Evolutionary conservation across 2,888 invertebrate genomes (phyloP), one percentile per base, ranked within the genome.

Genomic region (Polydrusus pterygomalis): DNA sequence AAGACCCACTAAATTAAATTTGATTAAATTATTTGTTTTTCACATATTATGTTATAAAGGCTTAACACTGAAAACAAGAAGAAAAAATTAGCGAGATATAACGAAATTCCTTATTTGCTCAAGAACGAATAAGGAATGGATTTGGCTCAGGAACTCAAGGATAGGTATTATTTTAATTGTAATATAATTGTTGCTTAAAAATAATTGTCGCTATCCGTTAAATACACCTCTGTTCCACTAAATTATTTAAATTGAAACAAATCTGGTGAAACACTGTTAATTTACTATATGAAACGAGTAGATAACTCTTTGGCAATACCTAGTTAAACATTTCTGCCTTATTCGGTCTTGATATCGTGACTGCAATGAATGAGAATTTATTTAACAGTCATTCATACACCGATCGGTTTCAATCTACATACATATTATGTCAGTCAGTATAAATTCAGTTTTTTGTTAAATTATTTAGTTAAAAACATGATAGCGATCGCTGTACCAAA

Each of bases 391-490:
- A 11, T 20, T 51, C 25, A 20, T 8, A 54, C 20, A 30, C 25
- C 25, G 13, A 30, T 30, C 25, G 54, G 13, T n/a, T 54, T 25
- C 13, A 30, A 30, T 54, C 54, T 54, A 54, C 25, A 25, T n/a
- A n/a, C n/a, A n/a, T n/a, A n/a, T n/a, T n/a, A n/a, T 25, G 2
- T 25, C 25, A 25, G 25, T 54, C 54, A 13, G n/a, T n/a, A 54
- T 30, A 30, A 54, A 30, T 54, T 54, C 30, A 30, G n/a, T 54
- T 54, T 54, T 54, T 54, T 47, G n/a, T 47, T 47, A 17, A 17
- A 40, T 11, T 40, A 40, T 40, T 9, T 40, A 40, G 11, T 40
- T 11, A 2, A 40, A 40, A 11, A 40, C 10, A 6, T 11, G 40
- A 40, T 1, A 40, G 2, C 40, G 8, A n/a, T n/a, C n/a, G n/a